Evolutionary conservation across 2,888 invertebrate species (phyloP).

Genomic region (Hermaeophaga mercurialis): DNA sequence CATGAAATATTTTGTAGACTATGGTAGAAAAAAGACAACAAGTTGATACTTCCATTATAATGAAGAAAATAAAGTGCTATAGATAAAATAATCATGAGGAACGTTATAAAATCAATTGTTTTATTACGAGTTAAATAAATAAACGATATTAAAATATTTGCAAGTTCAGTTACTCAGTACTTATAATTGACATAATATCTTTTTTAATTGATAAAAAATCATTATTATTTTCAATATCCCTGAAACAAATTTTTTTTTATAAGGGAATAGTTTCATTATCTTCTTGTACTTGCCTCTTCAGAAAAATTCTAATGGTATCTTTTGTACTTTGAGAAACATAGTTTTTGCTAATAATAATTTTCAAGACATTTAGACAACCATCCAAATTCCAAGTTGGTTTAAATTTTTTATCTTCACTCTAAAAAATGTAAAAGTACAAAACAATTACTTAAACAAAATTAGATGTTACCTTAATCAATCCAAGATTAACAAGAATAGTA

Average conservation of each 20-base stretch:
- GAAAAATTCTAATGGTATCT: constrained; percentile 61
- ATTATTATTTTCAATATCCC: constrained; percentile 41
- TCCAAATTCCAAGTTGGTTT: constrained; percentile 68
- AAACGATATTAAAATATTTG: constrained; percentile 5
- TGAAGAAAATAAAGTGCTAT: no score
- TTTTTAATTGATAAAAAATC: constrained; percentile 39
- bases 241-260: constrained; percentile 35
- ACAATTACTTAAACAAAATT: no score
- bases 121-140: background rate
- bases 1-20: no score
- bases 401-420: constrained; percentile 72
- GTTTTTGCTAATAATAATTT: constrained; percentile 59
- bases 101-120: no score
- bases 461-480: constrained; percentile 75
- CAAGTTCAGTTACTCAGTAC: constrained; percentile 11
- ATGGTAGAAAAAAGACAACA: no score
- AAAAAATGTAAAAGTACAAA: constrained; percentile 45
- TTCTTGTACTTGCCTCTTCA: constrained; percentile 55
- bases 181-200: constrained; percentile 36
- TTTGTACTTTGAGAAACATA: constrained; percentile 62
- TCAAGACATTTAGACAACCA: constrained; percentile 65
- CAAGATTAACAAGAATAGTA: constrained; percentile 67
- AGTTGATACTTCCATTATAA: no score
- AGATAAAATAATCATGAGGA: no score
- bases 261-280: constrained; percentile 9